phyloP scores from a whole-genome alignment of 2,888 invertebrate species.

The Pollenia labialis region DNA sequence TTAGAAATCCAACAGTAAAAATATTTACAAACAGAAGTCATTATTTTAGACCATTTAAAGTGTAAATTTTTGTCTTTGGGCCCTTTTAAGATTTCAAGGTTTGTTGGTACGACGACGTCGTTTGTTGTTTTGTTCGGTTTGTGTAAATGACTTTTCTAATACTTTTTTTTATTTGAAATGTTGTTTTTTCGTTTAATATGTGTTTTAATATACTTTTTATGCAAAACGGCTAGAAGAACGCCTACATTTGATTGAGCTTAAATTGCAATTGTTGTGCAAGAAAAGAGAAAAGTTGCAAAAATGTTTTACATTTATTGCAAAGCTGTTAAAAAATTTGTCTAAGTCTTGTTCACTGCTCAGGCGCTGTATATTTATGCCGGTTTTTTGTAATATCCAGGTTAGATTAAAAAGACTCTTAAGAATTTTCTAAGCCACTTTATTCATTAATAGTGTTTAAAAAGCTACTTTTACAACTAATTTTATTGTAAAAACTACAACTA shows the following conservation, averaged over 20 bases:
- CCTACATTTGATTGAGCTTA: conserved; percentile 51
- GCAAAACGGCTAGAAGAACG: conserved; percentile 49
- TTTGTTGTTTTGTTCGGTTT: conserved; percentile 12
- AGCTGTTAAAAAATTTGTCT: conserved; percentile 54
- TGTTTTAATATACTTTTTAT: conserved; percentile 16
- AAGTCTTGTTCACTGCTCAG: conserved; percentile 48
- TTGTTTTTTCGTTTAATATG: not conserved
- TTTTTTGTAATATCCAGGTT: not conserved
- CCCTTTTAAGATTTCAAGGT: conserved; percentile 55
- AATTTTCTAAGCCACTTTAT: too few species aligned
- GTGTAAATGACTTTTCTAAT: conserved; percentile 2
- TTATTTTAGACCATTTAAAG: conserved; percentile 37
- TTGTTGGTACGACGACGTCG: not conserved
- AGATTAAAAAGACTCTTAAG: too few species aligned
- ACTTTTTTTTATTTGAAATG: not conserved
- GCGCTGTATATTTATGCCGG: conserved; percentile 22
- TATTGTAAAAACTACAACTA: too few species aligned
- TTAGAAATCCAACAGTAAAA: conserved; percentile 6
- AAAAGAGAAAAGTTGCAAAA: not conserved
- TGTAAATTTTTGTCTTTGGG: conserved; percentile 21
- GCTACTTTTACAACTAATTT: too few species aligned
- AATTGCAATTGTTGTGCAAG: conserved; percentile 17
- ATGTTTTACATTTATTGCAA: not conserved
- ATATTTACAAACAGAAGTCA: conserved; percentile 43
- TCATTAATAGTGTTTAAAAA: too few species aligned